phyloP scores from a whole-genome alignment of 2,888 invertebrate species.

The Lamellibrachia satsuma region DNA sequence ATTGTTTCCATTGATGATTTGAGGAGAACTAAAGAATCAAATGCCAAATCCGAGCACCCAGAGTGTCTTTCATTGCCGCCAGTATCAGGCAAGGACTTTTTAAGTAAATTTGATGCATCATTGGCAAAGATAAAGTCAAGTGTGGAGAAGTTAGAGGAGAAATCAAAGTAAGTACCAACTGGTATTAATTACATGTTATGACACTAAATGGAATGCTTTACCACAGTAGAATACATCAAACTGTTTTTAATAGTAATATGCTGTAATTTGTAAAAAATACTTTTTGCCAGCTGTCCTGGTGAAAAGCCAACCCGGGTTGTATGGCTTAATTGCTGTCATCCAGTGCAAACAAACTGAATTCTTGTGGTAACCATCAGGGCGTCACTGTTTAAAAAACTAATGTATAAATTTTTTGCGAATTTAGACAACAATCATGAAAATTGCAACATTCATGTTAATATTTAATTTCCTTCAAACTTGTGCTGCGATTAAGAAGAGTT shows the following conservation, averaged over 20 bases:
- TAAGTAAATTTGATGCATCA: background rate
- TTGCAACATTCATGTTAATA: too few species aligned
- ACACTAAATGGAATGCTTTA: background rate
- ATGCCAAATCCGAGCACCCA: background rate
- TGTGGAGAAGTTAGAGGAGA: constrained; percentile 17
- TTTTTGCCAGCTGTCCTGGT: too few species aligned
- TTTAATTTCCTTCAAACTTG: too few species aligned
- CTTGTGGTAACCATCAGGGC: too few species aligned
- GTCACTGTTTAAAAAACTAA: too few species aligned
- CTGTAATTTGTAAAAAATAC: background rate
- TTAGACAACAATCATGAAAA: too few species aligned
- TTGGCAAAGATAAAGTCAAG: background rate
- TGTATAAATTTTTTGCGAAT: too few species aligned
- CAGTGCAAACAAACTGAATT: too few species aligned
- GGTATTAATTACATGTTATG: background rate
- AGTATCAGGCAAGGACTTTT: background rate
- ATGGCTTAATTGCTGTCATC: too few species aligned
- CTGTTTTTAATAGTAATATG: background rate
- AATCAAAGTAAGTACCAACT: background rate
- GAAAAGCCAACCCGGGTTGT: too few species aligned
- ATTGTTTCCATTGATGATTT: background rate
- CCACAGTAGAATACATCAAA: background rate
- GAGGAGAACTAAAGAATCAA: background rate
- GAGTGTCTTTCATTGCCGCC: background rate
- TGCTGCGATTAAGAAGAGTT: too few species aligned